Percentiles rank a stretch among this genome's conserved stretches.
These are phyloP conservation scores for Biston stratarius DNA, from an alignment of 2,888 invertebrate species.

Conservation along the genomic window DNA sequence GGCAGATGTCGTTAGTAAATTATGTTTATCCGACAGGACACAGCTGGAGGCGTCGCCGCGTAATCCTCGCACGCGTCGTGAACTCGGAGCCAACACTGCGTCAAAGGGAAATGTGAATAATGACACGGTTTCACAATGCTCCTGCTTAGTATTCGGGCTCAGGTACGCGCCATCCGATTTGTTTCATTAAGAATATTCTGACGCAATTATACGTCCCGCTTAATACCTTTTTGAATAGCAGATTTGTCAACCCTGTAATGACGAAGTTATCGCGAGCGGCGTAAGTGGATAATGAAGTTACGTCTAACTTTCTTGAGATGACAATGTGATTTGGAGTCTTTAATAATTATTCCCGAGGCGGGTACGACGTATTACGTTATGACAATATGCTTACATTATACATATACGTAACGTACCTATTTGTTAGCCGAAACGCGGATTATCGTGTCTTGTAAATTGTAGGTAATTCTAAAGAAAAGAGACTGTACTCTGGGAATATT, in stretches of 20 bases:
- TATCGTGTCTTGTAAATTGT: constrained; percentile 21
- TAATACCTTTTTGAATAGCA: constrained; percentile 33
- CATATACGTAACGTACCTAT: neutral
- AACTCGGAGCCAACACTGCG: constrained; percentile 60
- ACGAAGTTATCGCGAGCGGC: constrained; percentile 31
- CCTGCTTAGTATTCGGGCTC: constrained; percentile 48
- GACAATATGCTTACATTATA: neutral
- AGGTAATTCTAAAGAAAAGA: constrained; percentile 28
- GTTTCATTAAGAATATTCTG: constrained; percentile 46
- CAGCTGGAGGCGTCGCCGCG: constrained; percentile 71
- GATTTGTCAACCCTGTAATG: constrained; percentile 36
- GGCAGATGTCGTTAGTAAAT: constrained; percentile 78
- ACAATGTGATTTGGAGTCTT: constrained; percentile 36
- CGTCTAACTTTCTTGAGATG: constrained; percentile 32
- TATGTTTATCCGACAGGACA: constrained; percentile 77
- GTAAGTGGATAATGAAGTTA: constrained; percentile 37
- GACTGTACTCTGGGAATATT: constrained; percentile 25
- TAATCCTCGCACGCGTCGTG: constrained; percentile 69
- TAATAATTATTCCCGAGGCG: constrained; percentile 30
- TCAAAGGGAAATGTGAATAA: constrained; percentile 74
- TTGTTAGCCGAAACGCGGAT: constrained; percentile 18
- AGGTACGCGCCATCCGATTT: constrained; percentile 48
- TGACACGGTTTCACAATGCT: constrained; percentile 60
- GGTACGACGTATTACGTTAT: constrained; percentile 12
- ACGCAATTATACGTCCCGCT: constrained; percentile 33